Percentiles rank a stretch among this genome's conserved stretches.
Conservation (phyloP, 2,797 vertebrate genomes). For the Adrianichthys oophorus region DNA sequence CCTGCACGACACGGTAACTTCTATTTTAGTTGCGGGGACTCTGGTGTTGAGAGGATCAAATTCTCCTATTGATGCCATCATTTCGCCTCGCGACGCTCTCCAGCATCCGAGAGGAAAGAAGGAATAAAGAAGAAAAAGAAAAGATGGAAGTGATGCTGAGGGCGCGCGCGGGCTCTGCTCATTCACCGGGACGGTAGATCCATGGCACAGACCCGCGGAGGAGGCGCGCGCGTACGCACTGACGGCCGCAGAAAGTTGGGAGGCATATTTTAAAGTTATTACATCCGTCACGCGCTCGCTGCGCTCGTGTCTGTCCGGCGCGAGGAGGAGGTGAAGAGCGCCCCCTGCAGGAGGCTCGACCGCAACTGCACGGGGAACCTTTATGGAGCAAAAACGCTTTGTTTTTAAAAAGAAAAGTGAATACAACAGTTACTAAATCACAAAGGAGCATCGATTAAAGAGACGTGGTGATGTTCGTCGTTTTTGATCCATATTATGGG, state of each 20-base stretch:
- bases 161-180: conserved; percentile 18
- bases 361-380: neutral
- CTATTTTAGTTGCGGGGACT: conserved; percentile 93
- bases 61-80: conserved; percentile 90
- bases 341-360: conserved; percentile 41
- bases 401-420: no score
- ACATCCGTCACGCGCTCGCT: conserved; percentile 42
- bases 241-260: conserved; percentile 52
- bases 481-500: no score
- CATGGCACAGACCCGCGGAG: conserved; percentile 40
- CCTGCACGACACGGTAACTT: conserved; percentile 93
- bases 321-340: conserved; percentile 40
- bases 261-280: conserved; percentile 65
- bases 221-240: conserved; percentile 15
- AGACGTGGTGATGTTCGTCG: no score
- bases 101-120: conserved; percentile 34
- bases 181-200: conserved; percentile 57
- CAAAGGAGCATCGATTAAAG: no score
- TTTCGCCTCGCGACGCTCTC: conserved; percentile 45
- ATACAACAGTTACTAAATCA: no score
- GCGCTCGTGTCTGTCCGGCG: conserved; percentile 43
- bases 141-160: neutral
- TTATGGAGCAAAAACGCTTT: neutral
- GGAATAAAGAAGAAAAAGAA: neutral
- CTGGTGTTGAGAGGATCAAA: conserved; percentile 85